Evolutionary conservation across 1,140 invertebrate species (phyloP), one percentile per base, ranked within the genome.

Genomic region (Varroa destructor): DNA sequence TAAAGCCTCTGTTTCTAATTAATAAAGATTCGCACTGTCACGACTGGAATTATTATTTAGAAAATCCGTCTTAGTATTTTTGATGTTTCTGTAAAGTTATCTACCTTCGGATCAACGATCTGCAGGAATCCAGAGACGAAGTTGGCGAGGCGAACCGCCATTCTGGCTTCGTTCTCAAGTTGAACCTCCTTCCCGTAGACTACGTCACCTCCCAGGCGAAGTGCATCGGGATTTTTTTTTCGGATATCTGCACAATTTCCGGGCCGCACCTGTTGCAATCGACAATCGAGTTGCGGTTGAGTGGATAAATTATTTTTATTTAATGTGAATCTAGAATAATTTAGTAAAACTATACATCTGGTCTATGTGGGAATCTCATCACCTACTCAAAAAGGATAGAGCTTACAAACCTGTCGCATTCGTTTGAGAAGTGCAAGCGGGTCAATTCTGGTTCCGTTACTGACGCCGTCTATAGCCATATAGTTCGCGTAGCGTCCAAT

Each of bases 151-250:
- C 94, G 84, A 6, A 95, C 82, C 1, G 93, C 95, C 87, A 94
- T 95, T 80, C 92, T 88, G 4, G 93, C 94, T 82, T 96, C 90
- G 77, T 93, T 93, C 77, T 91, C 87, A 78, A 93, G 93, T 79
- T 92, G 92, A 73, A 88, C 86, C 74, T 91, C 85, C 0, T 88
- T 88, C 0, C 92, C 93, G 78, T 82, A 92, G 46, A 86, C 85
- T 64, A 94, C 85, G 78, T 94, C 91, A 4, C 92, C 91, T 71
- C 85, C 85, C 51, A 95, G 78, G 72, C 83, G 81, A 61, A 93
- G 81, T 76, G 91, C 86, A 72, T 90, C 84, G 6, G 86, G 83
- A 73, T 84, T 84, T n/a, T 40, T 55, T 54, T 14, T 42, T 1
- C 6, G n/a, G 25, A 77, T 67, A 6, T 56, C n/a, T 25, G 74